Conservation (phyloP, 2,797 vertebrate genomes). For the Platyrinchus mystaceus region DNA sequence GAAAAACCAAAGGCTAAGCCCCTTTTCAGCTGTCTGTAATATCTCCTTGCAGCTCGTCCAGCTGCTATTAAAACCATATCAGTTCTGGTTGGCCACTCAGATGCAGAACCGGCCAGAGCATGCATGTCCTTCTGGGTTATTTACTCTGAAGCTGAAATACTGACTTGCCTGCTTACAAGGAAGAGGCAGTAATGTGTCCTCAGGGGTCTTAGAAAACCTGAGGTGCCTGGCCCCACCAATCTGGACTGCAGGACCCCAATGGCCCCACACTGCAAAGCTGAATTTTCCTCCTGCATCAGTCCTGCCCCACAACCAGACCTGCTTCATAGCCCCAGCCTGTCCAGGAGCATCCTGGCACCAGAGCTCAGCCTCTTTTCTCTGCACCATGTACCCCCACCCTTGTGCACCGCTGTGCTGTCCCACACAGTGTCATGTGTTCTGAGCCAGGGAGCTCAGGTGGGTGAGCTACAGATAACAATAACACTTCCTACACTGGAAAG, state of each 20-base stretch:
- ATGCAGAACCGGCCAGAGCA: neutral
- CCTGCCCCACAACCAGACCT: neutral
- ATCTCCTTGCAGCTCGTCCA: neutral
- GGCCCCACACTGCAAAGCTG: neutral
- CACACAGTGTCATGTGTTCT: neutral
- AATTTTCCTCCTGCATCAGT: neutral
- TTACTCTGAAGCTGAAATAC: neutral
- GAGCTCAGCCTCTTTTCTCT: neutral
- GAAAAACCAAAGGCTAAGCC: neutral
- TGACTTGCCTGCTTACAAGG: neutral
- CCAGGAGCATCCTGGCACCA: neutral
- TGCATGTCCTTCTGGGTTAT: accelerated
- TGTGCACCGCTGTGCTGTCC: accelerated
- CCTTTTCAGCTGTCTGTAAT: neutral
- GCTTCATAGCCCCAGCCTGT: neutral
- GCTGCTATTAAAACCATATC: neutral
- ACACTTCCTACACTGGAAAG: neutral
- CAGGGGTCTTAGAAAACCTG: neutral
- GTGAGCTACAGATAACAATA: accelerated
- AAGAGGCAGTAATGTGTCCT: neutral
- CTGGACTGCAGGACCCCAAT: neutral
- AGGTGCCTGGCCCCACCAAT: neutral
- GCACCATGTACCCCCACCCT: accelerated
- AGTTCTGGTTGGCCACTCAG: neutral
- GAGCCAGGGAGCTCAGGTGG: neutral